phyloP scores from a whole-genome alignment of 2,888 invertebrate species.

The Eudasyphora cyanicolor region DNA sequence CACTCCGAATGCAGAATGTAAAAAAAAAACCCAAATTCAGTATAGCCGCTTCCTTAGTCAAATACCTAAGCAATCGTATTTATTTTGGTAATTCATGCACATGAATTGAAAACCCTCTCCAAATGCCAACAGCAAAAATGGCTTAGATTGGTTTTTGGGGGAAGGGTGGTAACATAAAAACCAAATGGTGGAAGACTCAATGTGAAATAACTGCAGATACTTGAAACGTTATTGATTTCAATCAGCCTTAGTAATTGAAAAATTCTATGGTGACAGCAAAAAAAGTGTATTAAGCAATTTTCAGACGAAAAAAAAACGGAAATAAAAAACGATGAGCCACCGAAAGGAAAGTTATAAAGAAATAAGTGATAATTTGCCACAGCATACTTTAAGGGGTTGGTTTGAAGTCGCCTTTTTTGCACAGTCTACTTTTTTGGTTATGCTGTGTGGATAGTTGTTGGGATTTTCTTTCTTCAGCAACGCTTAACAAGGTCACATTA shows the following conservation, averaged over 20 bases:
- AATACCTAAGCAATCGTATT: not conserved
- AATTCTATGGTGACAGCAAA: not conserved
- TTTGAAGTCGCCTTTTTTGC: not conserved
- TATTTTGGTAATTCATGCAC: not conserved
- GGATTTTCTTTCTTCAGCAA: not conserved
- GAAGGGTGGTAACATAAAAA: not conserved
- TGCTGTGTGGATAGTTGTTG: not conserved
- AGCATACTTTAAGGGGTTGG: constrained; percentile 5
- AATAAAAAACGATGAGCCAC: not conserved
- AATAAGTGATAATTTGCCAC: not conserved
- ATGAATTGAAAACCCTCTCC: not conserved
- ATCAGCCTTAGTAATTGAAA: constrained; percentile 5
- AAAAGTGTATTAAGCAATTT: constrained; percentile 4
- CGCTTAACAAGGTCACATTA: not conserved
- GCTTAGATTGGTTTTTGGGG: not conserved
- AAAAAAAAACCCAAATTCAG: too few species aligned
- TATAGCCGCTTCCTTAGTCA: too few species aligned
- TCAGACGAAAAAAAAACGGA: not conserved
- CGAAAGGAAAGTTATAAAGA: not conserved
- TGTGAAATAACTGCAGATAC: not conserved
- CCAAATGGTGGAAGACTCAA: not conserved
- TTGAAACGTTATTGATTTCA: constrained; percentile 11
- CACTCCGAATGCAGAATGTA: too few species aligned
- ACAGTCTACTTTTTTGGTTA: not conserved
- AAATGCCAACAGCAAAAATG: not conserved